These are phyloP conservation scores for Drosophila baimaii DNA, from an alignment of 1,140 invertebrate species.

Conservation along the genomic window DNA sequence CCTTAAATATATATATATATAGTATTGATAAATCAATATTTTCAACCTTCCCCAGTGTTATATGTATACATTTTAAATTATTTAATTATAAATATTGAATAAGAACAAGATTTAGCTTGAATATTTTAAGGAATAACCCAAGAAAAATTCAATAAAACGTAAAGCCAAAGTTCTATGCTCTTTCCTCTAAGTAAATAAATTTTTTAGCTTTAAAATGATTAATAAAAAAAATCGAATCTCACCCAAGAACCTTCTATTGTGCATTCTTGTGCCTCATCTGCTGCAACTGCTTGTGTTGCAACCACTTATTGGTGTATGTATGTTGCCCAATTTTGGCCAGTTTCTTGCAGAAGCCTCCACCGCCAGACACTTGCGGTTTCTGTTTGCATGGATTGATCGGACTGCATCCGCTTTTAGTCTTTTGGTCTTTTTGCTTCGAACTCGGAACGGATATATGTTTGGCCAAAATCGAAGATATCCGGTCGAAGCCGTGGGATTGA, in stretches of 20 bases:
- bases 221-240: too few relatives aligned
- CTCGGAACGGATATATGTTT: constrained; percentile 70
- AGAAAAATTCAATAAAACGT: too few relatives aligned
- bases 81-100: too few relatives aligned
- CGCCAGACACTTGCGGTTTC: constrained; percentile 52
- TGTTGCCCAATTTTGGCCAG: constrained; percentile 16
- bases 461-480: constrained; percentile 75
- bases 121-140: too few relatives aligned
- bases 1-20: too few relatives aligned
- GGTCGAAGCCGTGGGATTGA: constrained; percentile 39
- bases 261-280: neutral
- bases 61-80: too few relatives aligned
- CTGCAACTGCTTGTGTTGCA: neutral
- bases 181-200: too few relatives aligned
- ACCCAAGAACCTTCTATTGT: neutral
- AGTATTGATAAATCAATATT: too few relatives aligned
- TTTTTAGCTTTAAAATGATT: too few relatives aligned
- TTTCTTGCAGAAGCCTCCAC: constrained; percentile 24
- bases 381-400: constrained; percentile 27
- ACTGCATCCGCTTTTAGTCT: constrained; percentile 29
- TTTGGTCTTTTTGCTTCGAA: neutral
- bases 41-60: too few relatives aligned
- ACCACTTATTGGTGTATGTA: neutral
- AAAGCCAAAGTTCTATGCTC: too few relatives aligned
- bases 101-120: too few relatives aligned